A percentile compares a stretch with the other conserved stretches of the same genome.
These are phyloP conservation scores for Drosophila guanche DNA, from an alignment of 1,140 invertebrate genomes.

Conservation along the genomic window DNA sequence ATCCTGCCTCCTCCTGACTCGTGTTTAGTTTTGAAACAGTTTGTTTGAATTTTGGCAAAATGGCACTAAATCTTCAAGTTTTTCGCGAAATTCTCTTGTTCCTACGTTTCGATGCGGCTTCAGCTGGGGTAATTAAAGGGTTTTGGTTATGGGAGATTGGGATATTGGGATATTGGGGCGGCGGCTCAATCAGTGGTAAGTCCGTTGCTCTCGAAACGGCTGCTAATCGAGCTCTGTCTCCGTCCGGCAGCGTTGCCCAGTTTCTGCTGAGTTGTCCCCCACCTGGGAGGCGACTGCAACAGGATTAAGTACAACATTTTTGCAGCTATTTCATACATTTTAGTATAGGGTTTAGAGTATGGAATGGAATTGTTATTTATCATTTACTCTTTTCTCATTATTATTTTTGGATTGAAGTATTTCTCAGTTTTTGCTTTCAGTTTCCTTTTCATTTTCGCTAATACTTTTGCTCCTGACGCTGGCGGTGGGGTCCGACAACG, in stretches of 20 bases:
- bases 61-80: conserved; percentile 75
- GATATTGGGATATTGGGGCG: conserved; percentile 2
- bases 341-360: background rate
- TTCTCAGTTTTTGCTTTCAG: conserved; percentile 54
- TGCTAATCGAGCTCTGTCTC: conserved; percentile 42
- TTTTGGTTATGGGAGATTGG: background rate
- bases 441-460: conserved; percentile 54
- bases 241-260: background rate
- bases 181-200: conserved; percentile 37
- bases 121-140: background rate
- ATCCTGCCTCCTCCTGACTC: conserved; percentile 31
- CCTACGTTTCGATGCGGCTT: too few relatives aligned
- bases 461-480: conserved; percentile 56
- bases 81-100: conserved; percentile 42
- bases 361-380: conserved; percentile 1
- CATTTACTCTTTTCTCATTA: conserved; percentile 26
- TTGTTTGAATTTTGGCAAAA: conserved; percentile 71
- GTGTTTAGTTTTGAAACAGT: conserved; percentile 31
- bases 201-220: conserved; percentile 61
- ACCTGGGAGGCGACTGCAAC: conserved; percentile 14
- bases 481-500: conserved; percentile 9
- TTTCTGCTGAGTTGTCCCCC: conserved; percentile 27
- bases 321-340: conserved; percentile 57
- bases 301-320: conserved; percentile 43
- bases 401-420: conserved; percentile 53